phyloP scores from a whole-genome alignment of 2,113 vertebrate genomes.

The Himantopus leucocephalus region DNA sequence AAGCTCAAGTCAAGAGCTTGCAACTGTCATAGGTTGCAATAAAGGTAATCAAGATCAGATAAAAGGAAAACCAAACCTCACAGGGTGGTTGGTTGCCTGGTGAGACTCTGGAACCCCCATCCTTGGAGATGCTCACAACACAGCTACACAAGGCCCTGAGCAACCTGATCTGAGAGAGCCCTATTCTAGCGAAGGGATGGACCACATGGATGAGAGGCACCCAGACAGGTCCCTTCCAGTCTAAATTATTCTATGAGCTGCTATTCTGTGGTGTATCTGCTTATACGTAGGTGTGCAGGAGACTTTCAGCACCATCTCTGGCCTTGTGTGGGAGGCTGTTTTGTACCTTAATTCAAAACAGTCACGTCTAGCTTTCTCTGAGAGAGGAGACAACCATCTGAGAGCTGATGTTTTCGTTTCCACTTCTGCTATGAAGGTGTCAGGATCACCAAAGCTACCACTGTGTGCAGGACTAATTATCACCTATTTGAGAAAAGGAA shows the following conservation, averaged over 20 bases:
- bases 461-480: neutral
- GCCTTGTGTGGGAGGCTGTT: neutral
- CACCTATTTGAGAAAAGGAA: neutral
- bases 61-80: neutral
- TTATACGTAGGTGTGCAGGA: neutral
- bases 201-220: neutral
- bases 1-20: neutral
- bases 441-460: neutral
- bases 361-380: neutral
- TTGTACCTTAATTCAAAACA: neutral
- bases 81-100: neutral
- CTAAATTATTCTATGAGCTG: neutral
- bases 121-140: neutral
- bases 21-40: neutral
- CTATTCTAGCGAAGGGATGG: neutral
- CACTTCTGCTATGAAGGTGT: neutral
- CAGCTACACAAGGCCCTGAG: neutral
- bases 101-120: neutral
- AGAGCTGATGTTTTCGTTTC: neutral
- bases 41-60: neutral
- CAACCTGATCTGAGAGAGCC: neutral
- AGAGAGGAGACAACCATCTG: neutral
- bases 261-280: neutral
- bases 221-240: neutral
- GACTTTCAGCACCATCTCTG: neutral